phyloP scores from a whole-genome alignment of 2,888 invertebrate genomes.

The Tipula unca region DNA sequence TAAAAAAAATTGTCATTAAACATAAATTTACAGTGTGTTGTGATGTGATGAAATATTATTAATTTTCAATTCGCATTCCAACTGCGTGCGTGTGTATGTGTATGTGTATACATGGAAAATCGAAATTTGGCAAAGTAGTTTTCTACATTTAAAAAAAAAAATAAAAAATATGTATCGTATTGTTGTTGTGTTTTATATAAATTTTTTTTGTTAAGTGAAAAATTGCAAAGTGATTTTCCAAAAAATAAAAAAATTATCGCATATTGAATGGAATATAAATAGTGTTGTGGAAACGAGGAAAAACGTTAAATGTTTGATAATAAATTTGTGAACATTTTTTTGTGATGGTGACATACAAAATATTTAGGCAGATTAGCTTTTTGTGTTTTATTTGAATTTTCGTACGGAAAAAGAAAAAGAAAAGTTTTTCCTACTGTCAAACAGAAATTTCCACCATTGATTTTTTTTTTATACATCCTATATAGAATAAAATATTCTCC shows the following conservation, averaged over 20 bases:
- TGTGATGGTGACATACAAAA: background rate
- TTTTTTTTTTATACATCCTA: background rate
- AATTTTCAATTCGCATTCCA: background rate
- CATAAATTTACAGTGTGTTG: background rate
- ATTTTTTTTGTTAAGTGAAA: background rate
- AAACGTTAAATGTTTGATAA: background rate
- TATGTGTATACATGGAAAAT: background rate
- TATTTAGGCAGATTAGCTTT: background rate
- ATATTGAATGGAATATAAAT: background rate
- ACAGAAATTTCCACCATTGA: background rate
- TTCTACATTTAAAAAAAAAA: background rate
- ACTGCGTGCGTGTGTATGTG: background rate
- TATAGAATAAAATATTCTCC: background rate
- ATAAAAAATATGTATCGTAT: no score
- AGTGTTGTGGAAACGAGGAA: background rate
- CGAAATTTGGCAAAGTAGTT: constrained; percentile 14
- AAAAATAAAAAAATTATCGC: background rate
- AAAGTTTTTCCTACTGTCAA: background rate
- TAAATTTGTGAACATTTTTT: background rate
- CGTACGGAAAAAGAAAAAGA: background rate
- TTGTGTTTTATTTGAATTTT: background rate
- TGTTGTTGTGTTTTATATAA: background rate
- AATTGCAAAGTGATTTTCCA: constrained; percentile 8
- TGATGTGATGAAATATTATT: background rate
- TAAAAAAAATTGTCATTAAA: background rate